Percentiles rank a stretch among this genome's conserved stretches.
phyloP scores from a whole-genome alignment of 2,888 invertebrate species.

The Pyrrhosoma nymphula region DNA sequence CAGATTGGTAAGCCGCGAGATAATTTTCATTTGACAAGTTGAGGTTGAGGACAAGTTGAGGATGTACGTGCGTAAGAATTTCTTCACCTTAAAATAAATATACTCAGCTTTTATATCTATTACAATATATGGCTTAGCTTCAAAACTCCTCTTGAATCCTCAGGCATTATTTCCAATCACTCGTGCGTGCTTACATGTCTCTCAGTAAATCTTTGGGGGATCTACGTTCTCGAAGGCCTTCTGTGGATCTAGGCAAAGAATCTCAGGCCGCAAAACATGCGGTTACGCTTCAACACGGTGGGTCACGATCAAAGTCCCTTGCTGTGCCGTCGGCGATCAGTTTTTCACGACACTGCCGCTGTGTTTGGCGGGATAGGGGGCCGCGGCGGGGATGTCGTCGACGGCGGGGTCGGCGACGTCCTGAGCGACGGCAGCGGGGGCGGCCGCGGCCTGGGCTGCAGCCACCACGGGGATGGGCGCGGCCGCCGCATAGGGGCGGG shows the following conservation, averaged over 20 bases:
- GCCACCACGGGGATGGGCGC: slow-evolving; percentile 75
- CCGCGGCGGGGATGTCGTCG: background rate
- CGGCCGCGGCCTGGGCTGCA: slow-evolving; percentile 5
- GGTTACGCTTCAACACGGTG: background rate
- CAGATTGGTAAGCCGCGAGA: background rate
- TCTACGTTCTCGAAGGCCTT: background rate
- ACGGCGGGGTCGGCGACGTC: background rate
- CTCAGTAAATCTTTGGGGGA: background rate
- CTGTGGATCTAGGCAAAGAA: background rate
- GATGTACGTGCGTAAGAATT: background rate
- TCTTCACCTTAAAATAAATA: background rate
- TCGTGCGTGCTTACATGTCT: background rate
- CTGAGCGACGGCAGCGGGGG: slow-evolving; percentile 73
- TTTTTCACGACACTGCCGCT: background rate
- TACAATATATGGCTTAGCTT: background rate
- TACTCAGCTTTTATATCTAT: background rate
- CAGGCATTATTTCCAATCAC: background rate
- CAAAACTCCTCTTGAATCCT: too few species aligned
- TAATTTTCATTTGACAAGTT: background rate
- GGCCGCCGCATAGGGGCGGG: background rate
- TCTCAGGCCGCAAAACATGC: background rate
- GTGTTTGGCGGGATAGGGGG: background rate
- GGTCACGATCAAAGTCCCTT: background rate
- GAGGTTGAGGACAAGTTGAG: too few species aligned
- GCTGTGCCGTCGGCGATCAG: background rate